These are phyloP conservation scores for Rhinogobio ventralis DNA, from an alignment of 2,797 vertebrate genomes.

Conservation along the genomic window DNA sequence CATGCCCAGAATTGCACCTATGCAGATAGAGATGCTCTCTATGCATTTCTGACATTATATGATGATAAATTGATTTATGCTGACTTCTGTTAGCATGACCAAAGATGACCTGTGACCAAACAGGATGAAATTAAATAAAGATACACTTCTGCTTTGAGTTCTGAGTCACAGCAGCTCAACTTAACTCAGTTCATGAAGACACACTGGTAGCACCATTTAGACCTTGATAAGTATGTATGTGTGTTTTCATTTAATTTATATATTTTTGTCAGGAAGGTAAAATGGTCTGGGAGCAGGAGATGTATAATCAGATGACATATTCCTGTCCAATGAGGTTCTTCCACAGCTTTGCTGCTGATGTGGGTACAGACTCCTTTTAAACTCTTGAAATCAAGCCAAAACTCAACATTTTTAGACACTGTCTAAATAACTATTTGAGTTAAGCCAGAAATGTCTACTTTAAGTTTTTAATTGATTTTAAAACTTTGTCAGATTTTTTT, in stretches of 20 bases:
- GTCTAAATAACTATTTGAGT: neutral
- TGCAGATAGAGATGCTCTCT: neutral
- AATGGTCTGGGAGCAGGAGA: constrained; percentile 81
- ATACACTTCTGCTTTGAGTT: constrained; percentile 28
- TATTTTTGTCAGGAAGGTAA: constrained; percentile 69
- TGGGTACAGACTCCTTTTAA: constrained; percentile 68
- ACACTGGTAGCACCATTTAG: neutral
- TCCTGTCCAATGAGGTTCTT: constrained; percentile 72
- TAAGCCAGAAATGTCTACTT: neutral
- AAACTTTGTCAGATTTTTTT: neutral
- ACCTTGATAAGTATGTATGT: neutral
- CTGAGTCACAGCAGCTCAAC: neutral
- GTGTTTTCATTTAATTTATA: neutral
- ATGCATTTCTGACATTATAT: neutral
- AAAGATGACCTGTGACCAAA: constrained; percentile 3
- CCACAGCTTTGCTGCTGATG: constrained; percentile 80
- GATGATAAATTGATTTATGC: too few species aligned
- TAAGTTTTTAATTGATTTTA: neutral
- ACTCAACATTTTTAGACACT: neutral
- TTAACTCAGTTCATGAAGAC: neutral
- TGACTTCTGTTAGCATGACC: neutral
- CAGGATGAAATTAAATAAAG: constrained; percentile 7
- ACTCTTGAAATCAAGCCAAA: neutral
- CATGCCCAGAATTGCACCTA: neutral
- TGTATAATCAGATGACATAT: constrained; percentile 77